These are phyloP conservation scores for Hippotragus niger DNA, from an alignment of 2,113 vertebrate genomes.

Conservation along the genomic window DNA sequence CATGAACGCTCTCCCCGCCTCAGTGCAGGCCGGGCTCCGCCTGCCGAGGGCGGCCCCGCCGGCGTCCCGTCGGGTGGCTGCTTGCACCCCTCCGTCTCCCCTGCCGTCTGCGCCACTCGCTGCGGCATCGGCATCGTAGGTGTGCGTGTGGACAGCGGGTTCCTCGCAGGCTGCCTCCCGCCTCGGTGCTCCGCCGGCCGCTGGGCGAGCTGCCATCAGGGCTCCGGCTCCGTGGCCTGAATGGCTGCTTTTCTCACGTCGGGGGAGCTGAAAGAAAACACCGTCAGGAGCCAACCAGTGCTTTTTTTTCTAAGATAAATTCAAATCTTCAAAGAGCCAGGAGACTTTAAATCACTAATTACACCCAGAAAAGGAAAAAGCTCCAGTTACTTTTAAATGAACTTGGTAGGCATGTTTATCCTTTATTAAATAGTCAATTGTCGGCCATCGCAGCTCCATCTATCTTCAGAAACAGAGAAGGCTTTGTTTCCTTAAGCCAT, in stretches of 20 bases:
- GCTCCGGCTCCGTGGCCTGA: background rate
- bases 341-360: constrained; percentile 12
- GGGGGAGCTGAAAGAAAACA: background rate
- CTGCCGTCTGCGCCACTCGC: background rate
- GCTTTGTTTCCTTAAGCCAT: background rate
- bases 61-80: background rate
- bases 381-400: background rate
- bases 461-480: background rate
- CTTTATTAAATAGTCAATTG: background rate
- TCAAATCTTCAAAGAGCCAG: background rate
- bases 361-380: background rate
- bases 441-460: background rate
- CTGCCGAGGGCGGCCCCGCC: background rate
- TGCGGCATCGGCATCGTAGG: rapidly evolving
- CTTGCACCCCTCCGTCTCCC: background rate
- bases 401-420: background rate
- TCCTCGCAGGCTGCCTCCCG: background rate
- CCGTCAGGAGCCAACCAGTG: background rate
- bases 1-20: background rate
- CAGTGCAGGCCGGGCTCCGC: background rate
- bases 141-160: background rate
- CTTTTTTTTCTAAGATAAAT: background rate
- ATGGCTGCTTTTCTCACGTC: background rate
- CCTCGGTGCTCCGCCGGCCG: background rate
- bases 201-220: background rate